These are phyloP conservation scores for Venusia cambrica DNA, from an alignment of 2,888 invertebrate genomes.

Conservation along the genomic window DNA sequence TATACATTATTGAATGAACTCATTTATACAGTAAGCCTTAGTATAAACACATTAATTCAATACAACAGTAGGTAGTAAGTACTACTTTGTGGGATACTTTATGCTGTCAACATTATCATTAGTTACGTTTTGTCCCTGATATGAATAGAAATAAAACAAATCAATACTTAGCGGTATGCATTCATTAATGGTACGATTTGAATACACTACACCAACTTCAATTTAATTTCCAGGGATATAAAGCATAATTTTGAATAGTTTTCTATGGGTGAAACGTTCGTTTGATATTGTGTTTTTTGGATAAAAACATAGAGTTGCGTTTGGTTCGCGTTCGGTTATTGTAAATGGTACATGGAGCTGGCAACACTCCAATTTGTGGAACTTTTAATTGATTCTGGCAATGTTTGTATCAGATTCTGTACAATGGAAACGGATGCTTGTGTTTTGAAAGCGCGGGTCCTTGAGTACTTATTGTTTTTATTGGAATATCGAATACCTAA, in stretches of 20 bases:
- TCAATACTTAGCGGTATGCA: too few relatives aligned
- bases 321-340: slow-evolving; percentile 8
- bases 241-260: neutral
- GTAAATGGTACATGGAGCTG: slow-evolving; percentile 7
- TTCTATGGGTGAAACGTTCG: neutral
- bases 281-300: slow-evolving; percentile 2
- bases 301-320: slow-evolving; percentile 1
- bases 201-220: neutral
- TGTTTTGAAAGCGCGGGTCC: neutral
- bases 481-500: neutral
- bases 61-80: too few relatives aligned
- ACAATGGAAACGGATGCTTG: slow-evolving; percentile 3
- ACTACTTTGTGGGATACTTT: too few relatives aligned
- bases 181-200: neutral
- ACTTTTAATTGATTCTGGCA: slow-evolving; percentile 15
- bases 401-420: slow-evolving; percentile 14
- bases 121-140: too few relatives aligned
- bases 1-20: too few relatives aligned
- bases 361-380: slow-evolving; percentile 10
- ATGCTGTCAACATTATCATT: too few relatives aligned
- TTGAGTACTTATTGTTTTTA: neutral
- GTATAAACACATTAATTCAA: too few relatives aligned
- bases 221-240: neutral
- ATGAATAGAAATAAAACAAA: neutral
- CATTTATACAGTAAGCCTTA: too few relatives aligned